Evolutionary conservation across 2,797 vertebrate species (phyloP), one percentile per base, ranked within the genome.

Genomic region (Pitangus sulphuratus): DNA sequence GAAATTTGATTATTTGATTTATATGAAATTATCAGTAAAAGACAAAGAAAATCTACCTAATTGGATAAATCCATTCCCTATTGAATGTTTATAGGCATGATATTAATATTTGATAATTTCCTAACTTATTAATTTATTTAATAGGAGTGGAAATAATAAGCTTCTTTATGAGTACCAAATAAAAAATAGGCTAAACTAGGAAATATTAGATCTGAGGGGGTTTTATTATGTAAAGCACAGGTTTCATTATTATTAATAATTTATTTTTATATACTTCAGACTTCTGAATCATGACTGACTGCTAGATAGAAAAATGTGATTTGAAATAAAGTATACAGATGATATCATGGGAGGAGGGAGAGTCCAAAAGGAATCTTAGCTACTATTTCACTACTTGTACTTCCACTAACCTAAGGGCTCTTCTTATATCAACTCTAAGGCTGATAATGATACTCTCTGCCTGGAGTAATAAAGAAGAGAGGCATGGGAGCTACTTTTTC

Each of bases 401-500:
- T 89, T 93, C 17, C 7, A 47, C 37, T 90, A 93, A 87, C 87
- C 40, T 64, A 87, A 93, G 71, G 86, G 45, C 13, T 81, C 64
- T 66, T 80, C 74, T 81, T 91, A 57, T 86, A 93, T 93, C 81
- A 89, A 57, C 90, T 94, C 78, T 78, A 78, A 93, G 64, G 54
- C 42, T 78, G 70, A 95, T 95, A 96, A 95, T 95, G 86, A 91
- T 93, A 91, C 84, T 66, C 72, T 89, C 35, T 93, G 56, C 83
- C 51, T 93, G 35, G 37, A 89, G 84, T 48, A 94, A 94, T 92
- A 87, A 94, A 83, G 74, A 87, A 80, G 28, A 94, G 86, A 90
- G 45, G 61, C 3, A 15, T 86, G 72, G 56, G 70, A 94, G 44
- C 11, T 71, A 84, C 15, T 93, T 96, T 92, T 92, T 96, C 76